A percentile compares a stretch with the other conserved stretches of the same genome.
phyloP scores from a whole-genome alignment of 2,797 vertebrate genomes.

The Gymnothorax javanicus region DNA sequence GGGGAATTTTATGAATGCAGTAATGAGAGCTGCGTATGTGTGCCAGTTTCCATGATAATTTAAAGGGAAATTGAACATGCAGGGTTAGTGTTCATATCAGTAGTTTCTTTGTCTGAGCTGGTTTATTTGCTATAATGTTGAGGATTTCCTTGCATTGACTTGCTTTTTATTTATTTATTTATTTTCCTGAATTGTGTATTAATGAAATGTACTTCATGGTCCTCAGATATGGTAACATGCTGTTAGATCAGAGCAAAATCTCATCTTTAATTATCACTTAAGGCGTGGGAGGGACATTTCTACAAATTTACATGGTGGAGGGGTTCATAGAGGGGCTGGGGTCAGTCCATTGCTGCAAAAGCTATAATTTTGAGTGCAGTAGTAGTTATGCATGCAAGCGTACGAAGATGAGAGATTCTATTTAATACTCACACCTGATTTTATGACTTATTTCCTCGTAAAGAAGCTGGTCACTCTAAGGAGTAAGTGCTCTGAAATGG shows the following conservation, averaged over 20 bases:
- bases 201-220: conserved; percentile 40
- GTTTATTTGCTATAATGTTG: not conserved
- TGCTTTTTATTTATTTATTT: not conserved
- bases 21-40: not conserved
- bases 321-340: too few species aligned
- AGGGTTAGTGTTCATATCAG: not conserved
- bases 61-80: not conserved
- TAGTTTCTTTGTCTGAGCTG: not conserved
- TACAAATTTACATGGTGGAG: too few species aligned
- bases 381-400: not conserved
- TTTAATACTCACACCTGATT: not conserved
- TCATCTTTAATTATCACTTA: not conserved
- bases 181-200: conserved; percentile 13
- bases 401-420: not conserved
- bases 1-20: not conserved
- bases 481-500: not conserved
- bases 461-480: not conserved
- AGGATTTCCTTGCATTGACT: not conserved
- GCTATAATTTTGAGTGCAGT: too few species aligned
- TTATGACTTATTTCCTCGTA: not conserved
- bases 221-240: conserved; percentile 37
- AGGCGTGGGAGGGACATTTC: not conserved
- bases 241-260: conserved; percentile 22
- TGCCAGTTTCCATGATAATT: not conserved
- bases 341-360: too few species aligned